Base-by-base conservation (phyloP, 2,797 vertebrate genomes). In the Gadopsis marmoratus region DNA sequence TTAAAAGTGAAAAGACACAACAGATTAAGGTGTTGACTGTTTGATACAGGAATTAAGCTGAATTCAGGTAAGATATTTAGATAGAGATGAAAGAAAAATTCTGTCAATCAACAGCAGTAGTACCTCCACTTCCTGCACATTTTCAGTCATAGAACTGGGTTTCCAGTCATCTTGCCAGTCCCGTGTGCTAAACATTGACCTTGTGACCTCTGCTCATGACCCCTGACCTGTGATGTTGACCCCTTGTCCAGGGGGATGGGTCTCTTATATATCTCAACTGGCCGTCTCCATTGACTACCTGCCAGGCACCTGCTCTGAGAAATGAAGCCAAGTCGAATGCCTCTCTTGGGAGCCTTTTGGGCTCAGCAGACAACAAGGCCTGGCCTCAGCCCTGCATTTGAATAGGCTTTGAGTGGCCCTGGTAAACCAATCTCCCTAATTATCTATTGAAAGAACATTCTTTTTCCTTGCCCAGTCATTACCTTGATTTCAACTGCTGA, bases 341-440 rank as follows among this genome's bases (percentile, higher is more conserved):
- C 93, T 95, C 97, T 94, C 96, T 59, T 78, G 97, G 95, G 97
- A 97, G 93, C 92, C 91, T 93, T 95, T 89, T 92, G 92, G 94
- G 85, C 88, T 93, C 90, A 80, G 89, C 94, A 94, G 88, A 95
- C 91, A 93, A 94, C 93, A 92, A 93, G 93, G 89, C 90, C 86
- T 83, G 93, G 88, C 94, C 84, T 83, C 90, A 92, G 88, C 92
- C 89, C 87, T 90, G 91, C 91, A 91, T 95, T 83, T 96, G 93
- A 95, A 95, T 91, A 85, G 95, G 86, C 92, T 94, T 92, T 93
- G 93, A 96, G 94, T 95, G 92, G 93, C 89, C 89, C 92, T 93
- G 90, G 93, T 92, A 96, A 97, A 96, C 96, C 96, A 97, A 97
- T 98, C 96, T 97, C 95, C 94, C 96, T 98, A 97, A 98, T 97